Evolutionary conservation across 2,888 invertebrate species (phyloP).

Genomic region (Sinodicranocentrus sp.): DNA sequence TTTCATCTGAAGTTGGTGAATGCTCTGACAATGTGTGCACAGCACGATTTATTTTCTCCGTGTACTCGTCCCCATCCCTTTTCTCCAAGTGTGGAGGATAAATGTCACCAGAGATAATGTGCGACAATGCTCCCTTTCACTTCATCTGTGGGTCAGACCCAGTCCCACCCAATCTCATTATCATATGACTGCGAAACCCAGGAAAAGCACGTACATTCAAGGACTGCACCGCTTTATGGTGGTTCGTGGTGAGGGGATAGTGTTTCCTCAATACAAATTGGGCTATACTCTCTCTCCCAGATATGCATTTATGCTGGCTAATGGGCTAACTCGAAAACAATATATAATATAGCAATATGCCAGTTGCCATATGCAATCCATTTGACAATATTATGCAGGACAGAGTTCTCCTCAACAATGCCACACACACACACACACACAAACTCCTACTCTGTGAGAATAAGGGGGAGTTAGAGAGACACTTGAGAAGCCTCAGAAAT

Average conservation of each 20-base stretch:
- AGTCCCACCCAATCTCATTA: conserved; percentile 49
- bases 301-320: background rate
- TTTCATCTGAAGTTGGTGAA: too few species aligned
- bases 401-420: too few species aligned
- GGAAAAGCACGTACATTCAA: conserved; percentile 54
- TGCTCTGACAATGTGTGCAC: too few species aligned
- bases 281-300: background rate
- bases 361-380: too few species aligned
- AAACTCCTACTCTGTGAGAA: background rate
- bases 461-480: conserved; percentile 5
- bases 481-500: conserved; percentile 41
- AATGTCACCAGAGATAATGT: background rate
- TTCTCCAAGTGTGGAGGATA: too few species aligned
- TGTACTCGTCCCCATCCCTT: too few species aligned
- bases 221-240: too few species aligned
- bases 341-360: too few species aligned
- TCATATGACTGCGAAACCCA: conserved; percentile 27
- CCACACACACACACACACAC: background rate
- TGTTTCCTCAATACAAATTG: too few species aligned
- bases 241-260: too few species aligned
- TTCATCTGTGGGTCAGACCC: conserved; percentile 25
- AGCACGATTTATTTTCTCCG: too few species aligned
- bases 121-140: conserved; percentile 7
- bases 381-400: too few species aligned
- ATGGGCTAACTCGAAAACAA: conserved; percentile 13